Conservation (phyloP, 2,797 vertebrate species). For the Coilia nasus region DNA sequence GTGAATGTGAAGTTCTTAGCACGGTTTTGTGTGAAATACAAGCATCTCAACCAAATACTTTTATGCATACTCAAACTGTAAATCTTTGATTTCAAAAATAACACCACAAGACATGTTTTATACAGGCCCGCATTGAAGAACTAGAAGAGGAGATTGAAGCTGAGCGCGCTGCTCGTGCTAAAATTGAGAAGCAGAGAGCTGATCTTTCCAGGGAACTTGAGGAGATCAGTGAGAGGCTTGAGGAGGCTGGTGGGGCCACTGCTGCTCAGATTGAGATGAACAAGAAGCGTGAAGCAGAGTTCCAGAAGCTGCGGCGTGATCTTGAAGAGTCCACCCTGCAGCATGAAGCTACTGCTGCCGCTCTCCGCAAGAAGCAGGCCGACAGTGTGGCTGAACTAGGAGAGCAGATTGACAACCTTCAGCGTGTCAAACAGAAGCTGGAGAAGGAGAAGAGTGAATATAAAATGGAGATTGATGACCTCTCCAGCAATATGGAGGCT, state of each 20-base stretch:
- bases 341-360: conserved; percentile 81
- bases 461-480: conserved; percentile 90
- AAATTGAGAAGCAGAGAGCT: conserved; percentile 81
- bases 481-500: conserved; percentile 83
- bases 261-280: conserved; percentile 84
- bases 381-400: conserved; percentile 86
- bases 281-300: conserved; percentile 88
- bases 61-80: no score
- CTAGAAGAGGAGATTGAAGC: conserved; percentile 89
- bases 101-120: background rate
- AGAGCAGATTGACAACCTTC: conserved; percentile 90
- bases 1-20: no score
- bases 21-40: background rate
- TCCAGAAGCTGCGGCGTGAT: conserved; percentile 85
- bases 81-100: no score
- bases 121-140: conserved; percentile 86
- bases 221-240: conserved; percentile 87
- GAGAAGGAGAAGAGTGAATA: conserved; percentile 91
- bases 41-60: background rate
- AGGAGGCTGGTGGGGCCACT: conserved; percentile 86
- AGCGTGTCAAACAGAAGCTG: conserved; percentile 90
- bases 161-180: conserved; percentile 77
- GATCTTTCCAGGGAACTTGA: conserved; percentile 88
- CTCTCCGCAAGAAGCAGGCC: conserved; percentile 86
- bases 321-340: conserved; percentile 89